Conservation (phyloP, 2,113 vertebrate species). For the Azemiops feae region DNA sequence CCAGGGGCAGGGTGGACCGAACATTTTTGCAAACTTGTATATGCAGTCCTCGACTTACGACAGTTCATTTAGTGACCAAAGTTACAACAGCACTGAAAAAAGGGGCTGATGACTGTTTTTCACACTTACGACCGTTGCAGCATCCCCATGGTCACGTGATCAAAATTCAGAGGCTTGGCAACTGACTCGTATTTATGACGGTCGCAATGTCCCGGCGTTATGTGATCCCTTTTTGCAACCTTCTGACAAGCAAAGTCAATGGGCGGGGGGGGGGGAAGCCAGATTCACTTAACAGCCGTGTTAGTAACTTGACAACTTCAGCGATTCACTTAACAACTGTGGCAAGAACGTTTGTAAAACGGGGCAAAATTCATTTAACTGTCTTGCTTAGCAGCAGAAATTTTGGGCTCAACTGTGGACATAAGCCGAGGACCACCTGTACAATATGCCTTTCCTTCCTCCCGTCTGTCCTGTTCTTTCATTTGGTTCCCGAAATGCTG, state of each 20-base stretch:
- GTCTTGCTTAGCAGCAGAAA: background rate
- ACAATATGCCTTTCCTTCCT: background rate
- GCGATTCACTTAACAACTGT: background rate
- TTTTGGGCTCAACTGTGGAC: background rate
- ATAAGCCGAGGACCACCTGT: background rate
- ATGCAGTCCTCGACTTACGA: background rate
- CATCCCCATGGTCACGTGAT: background rate
- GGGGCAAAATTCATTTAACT: background rate
- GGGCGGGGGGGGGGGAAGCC: no score
- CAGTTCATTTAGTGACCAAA: background rate
- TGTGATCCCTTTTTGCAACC: background rate
- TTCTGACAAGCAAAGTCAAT: background rate
- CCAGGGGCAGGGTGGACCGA: accelerated
- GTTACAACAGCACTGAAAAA: background rate
- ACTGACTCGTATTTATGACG: background rate
- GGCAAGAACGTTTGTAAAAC: background rate
- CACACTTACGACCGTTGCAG: background rate
- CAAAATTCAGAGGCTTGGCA: background rate
- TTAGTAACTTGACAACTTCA: background rate
- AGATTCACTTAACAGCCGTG: accelerated
- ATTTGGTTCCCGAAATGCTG: background rate
- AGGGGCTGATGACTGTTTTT: accelerated
- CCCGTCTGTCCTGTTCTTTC: background rate
- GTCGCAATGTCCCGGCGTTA: background rate
- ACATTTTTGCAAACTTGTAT: background rate